Conservation (phyloP, 1,140 invertebrate genomes). For the Drosophila arizonae region DNA sequence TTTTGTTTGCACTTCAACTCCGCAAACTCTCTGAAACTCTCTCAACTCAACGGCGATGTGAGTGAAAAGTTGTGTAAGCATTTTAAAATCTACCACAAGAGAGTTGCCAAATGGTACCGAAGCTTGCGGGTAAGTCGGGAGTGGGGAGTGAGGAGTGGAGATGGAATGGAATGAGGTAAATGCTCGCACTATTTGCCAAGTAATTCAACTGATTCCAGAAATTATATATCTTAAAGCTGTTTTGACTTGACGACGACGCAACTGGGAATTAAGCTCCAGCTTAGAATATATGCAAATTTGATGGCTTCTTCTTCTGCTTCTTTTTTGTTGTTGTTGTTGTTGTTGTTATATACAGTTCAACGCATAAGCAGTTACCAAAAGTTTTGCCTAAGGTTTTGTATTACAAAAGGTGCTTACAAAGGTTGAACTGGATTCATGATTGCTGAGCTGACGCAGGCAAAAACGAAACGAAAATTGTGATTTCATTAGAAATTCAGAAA, state of each 20-base stretch:
- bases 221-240: constrained; percentile 8
- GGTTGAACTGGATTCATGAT: too few species aligned
- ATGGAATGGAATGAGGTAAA: background rate
- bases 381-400: too few species aligned
- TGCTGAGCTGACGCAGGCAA: too few species aligned
- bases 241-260: background rate
- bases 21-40: constrained; percentile 28
- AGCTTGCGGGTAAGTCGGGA: background rate
- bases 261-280: background rate
- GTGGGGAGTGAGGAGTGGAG: too few species aligned
- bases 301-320: background rate
- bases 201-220: constrained; percentile 26
- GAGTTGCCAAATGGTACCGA: constrained; percentile 22
- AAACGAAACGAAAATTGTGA: too few species aligned
- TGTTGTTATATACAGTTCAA: background rate
- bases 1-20: constrained; percentile 49
- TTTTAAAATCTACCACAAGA: constrained; percentile 49
- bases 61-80: constrained; percentile 55
- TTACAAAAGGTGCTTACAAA: too few species aligned
- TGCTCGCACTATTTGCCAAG: constrained; percentile 26
- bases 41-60: constrained; percentile 19
- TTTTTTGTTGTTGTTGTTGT: too few species aligned
- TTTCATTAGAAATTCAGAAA: too few species aligned
- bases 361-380: background rate
- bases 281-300: background rate